Base-by-base conservation (phyloP, 2,888 invertebrate species). In the Fragum fragum region DNA sequence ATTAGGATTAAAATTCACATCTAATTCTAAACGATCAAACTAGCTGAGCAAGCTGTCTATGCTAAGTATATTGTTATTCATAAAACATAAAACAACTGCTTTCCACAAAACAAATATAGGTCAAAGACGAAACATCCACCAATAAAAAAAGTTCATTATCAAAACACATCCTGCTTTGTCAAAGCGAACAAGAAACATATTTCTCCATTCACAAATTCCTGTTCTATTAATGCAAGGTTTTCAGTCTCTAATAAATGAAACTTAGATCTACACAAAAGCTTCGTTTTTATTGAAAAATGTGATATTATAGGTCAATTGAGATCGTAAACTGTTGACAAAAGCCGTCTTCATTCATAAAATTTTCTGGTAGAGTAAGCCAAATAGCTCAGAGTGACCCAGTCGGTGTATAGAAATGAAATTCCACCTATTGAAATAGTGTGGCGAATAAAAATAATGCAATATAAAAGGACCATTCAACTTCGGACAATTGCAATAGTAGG, bases 391-490 rank as follows among this genome's bases (percentile, higher is more conserved):
- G 23, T 66, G 66, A 66, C 66, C 66, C 42, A 42, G 23, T 42
- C 21, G 7, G 21, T 9, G 66, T 66, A 66, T 74, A 83, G 83
- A 66, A 47, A 71, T 77, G 79, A 68, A 79, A 77, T 74, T 74
- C 79, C 55, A 55, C 36, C 83, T 42, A 77, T 83, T 74, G 77
- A 76, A 76, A 68, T 21, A 63, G 76, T 73, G 63, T 77, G 72
- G 39, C 61, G 75, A 77, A 79, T 79, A 79, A 83, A 75, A 77
- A 71, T 79, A 79, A 77, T 79, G 77, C 74, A 53, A 61, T 28
- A 83, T 80, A 83, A 83, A 79, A 77, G 79, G 66, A 39, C 83
- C 73, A 83, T 83, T 83, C 79, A 83, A 57, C 36, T 70, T 32
- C 42, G 77, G 83, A 83, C 83, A 80, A 83, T 79, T 80, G 79